These are phyloP conservation scores for Florisuga fusca DNA, from an alignment of 2,797 vertebrate species.

Conservation along the genomic window DNA sequence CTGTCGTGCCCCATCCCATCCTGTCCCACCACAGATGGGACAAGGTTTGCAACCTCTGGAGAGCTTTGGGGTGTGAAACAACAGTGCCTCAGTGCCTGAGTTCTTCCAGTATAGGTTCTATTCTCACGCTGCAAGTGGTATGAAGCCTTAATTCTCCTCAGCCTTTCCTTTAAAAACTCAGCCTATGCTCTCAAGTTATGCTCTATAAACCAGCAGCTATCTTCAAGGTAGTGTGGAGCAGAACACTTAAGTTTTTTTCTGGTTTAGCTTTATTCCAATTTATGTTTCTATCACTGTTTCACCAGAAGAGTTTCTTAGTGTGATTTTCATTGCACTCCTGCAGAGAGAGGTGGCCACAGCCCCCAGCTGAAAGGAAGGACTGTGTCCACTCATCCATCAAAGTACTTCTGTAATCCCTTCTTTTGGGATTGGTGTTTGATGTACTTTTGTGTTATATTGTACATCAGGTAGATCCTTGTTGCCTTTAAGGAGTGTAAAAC, in stretches of 20 bases:
- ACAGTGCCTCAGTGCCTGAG: accelerated
- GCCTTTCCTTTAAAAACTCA: accelerated
- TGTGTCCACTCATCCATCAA: accelerated
- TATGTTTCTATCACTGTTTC: accelerated
- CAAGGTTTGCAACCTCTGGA: accelerated
- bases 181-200: accelerated
- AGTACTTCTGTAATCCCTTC: accelerated
- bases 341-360: neutral
- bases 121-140: accelerated
- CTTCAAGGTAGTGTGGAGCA: accelerated
- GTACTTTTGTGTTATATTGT: accelerated
- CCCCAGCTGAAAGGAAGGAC: neutral
- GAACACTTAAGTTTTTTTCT: accelerated
- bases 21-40: neutral
- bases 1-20: accelerated
- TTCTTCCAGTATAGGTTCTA: accelerated
- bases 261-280: accelerated
- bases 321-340: accelerated
- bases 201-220: accelerated
- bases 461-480: accelerated
- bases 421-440: neutral
- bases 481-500: accelerated
- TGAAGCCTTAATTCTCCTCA: accelerated
- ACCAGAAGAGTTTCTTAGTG: accelerated
- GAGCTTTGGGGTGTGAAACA: accelerated